These are phyloP conservation scores for Tuberolachnus salignus DNA, from an alignment of 2,888 invertebrate species.

Conservation along the genomic window DNA sequence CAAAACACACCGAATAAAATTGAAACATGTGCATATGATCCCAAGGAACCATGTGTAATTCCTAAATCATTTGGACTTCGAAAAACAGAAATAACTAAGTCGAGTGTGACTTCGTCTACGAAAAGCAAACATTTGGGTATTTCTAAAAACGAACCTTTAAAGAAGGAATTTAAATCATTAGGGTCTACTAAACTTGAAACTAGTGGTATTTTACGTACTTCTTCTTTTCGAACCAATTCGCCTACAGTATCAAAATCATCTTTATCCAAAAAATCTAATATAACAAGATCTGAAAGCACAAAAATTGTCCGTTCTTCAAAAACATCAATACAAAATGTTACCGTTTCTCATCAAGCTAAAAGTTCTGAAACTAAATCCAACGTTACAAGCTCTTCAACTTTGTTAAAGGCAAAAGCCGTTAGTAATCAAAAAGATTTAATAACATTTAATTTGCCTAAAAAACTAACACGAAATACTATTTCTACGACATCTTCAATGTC, in stretches of 20 bases:
- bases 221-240: conserved; percentile 18
- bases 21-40: neutral
- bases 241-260: neutral
- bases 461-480: neutral
- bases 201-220: neutral
- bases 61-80: conserved; percentile 13
- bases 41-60: neutral
- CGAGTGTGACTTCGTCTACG: neutral
- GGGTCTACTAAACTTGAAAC: too few relatives aligned
- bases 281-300: conserved; percentile 4
- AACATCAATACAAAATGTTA: neutral
- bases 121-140: neutral
- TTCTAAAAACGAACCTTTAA: neutral
- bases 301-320: conserved; percentile 3
- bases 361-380: neutral
- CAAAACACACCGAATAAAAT: neutral
- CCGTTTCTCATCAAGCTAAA: neutral
- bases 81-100: conserved; percentile 28
- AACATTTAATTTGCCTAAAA: neutral
- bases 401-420: neutral
- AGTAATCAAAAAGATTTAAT: neutral
- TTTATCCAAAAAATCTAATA: conserved; percentile 1
- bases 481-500: neutral
- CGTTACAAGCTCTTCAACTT: neutral
- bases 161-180: neutral